Conservation (phyloP, 2,113 vertebrate species). For the Platysteira castanea region DNA sequence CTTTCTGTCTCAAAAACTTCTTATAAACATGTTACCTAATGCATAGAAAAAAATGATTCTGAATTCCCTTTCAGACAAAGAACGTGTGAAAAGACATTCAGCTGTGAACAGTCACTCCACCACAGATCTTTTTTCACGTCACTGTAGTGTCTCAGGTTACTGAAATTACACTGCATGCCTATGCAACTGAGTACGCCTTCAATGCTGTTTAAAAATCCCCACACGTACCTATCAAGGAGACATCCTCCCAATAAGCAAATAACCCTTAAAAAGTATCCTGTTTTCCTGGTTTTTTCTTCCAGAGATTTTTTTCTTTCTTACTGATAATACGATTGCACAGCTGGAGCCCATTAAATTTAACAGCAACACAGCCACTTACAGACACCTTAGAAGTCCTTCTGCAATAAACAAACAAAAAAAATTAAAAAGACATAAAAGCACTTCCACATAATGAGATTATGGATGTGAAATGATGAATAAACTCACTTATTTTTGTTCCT, state of each 20-base stretch:
- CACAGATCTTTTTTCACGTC: accelerated
- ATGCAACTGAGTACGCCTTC: not conserved
- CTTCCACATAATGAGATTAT: slow-evolving; percentile 16
- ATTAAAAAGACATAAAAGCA: not conserved
- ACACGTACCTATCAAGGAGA: not conserved
- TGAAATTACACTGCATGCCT: not conserved
- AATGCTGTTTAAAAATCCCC: not conserved
- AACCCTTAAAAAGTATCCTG: not conserved
- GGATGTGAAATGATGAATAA: slow-evolving; percentile 38
- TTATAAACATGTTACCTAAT: not conserved
- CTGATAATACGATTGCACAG: not conserved
- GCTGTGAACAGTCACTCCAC: not conserved
- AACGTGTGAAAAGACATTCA: not conserved
- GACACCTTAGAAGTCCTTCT: not conserved
- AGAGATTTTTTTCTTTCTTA: not conserved
- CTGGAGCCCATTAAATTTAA: slow-evolving; percentile 48
- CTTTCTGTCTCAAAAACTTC: not conserved
- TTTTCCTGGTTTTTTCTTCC: not conserved
- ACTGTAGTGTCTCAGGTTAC: not conserved
- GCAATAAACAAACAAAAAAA: not conserved
- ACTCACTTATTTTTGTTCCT: not conserved
- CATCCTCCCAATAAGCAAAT: not conserved
- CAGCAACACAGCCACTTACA: not conserved
- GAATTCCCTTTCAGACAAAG: not conserved
- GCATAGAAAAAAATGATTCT: accelerated